Conservation (phyloP, 1,140 invertebrate species). For the Xylocopa sonorina region DNA sequence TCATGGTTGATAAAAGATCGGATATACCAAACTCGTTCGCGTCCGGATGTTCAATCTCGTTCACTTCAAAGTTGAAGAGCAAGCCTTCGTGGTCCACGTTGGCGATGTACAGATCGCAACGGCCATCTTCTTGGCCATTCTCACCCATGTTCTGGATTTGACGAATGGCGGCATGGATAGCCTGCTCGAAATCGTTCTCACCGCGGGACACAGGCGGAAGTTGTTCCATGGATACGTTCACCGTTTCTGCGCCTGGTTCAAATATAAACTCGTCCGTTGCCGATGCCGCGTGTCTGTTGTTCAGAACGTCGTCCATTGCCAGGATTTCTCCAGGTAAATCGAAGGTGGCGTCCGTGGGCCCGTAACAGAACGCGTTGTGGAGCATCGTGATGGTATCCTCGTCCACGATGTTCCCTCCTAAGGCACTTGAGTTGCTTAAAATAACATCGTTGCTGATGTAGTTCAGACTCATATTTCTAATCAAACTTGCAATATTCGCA, state of each 20-base stretch:
- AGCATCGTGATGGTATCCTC: constrained; percentile 11
- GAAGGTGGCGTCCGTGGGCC: not conserved
- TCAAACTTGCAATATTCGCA: not conserved
- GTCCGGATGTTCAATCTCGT: not conserved
- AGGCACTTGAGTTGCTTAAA: constrained; percentile 31
- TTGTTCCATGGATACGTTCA: not conserved
- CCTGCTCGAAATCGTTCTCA: not conserved
- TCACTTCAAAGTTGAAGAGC: not conserved
- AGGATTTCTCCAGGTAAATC: not conserved
- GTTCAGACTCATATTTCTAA: constrained; percentile 35
- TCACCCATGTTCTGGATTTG: not conserved
- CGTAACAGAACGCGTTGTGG: constrained; percentile 50
- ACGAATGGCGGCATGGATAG: not conserved
- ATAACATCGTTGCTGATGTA: constrained; percentile 11
- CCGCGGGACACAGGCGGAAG: not conserved
- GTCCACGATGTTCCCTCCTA: constrained; percentile 45
- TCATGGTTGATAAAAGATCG: not conserved
- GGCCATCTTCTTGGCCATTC: not conserved
- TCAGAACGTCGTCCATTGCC: not conserved
- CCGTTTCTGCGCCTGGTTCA: not conserved
- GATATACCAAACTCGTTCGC: not conserved
- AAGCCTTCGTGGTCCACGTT: not conserved
- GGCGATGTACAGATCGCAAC: constrained; percentile 18
- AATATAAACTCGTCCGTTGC: constrained; percentile 1
- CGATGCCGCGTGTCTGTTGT: not conserved